These are phyloP conservation scores for Plagiodera versicolora DNA, from an alignment of 2,888 invertebrate genomes.

Conservation along the genomic window DNA sequence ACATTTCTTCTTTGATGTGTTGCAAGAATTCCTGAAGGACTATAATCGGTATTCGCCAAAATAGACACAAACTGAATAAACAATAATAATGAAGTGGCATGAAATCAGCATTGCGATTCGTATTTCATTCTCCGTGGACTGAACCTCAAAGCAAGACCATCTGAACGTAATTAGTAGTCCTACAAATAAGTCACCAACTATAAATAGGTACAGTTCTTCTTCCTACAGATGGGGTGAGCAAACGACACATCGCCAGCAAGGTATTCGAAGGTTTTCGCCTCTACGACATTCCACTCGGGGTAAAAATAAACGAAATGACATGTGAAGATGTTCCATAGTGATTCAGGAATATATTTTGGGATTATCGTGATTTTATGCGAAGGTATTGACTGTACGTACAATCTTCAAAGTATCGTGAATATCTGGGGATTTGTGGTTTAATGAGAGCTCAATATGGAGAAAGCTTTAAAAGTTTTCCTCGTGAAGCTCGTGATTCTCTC, in stretches of 20 bases:
- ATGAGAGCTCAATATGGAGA: too few species aligned
- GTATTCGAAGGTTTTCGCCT: background rate
- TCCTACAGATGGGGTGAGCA: constrained; percentile 8
- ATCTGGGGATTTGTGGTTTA: too few species aligned
- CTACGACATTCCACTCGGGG: background rate
- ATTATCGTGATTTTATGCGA: background rate
- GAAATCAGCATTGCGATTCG: background rate
- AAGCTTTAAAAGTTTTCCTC: too few species aligned
- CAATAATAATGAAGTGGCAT: background rate
- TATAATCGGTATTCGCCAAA: background rate
- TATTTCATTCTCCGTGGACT: background rate
- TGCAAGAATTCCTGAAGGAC: background rate
- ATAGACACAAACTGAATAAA: background rate
- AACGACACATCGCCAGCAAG: background rate
- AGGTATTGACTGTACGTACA: too few species aligned
- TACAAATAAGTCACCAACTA: constrained; percentile 12
- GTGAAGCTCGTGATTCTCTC: too few species aligned
- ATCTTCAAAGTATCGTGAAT: too few species aligned
- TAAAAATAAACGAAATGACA: background rate
- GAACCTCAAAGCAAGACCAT: background rate
- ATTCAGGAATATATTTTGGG: background rate
- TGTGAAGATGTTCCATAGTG: background rate
- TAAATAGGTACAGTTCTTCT: constrained; percentile 6
- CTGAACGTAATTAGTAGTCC: constrained; percentile 12
- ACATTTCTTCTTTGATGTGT: background rate